These are phyloP conservation scores for Sarcophaga bullata DNA, from an alignment of 1,140 invertebrate species.

Conservation along the genomic window DNA sequence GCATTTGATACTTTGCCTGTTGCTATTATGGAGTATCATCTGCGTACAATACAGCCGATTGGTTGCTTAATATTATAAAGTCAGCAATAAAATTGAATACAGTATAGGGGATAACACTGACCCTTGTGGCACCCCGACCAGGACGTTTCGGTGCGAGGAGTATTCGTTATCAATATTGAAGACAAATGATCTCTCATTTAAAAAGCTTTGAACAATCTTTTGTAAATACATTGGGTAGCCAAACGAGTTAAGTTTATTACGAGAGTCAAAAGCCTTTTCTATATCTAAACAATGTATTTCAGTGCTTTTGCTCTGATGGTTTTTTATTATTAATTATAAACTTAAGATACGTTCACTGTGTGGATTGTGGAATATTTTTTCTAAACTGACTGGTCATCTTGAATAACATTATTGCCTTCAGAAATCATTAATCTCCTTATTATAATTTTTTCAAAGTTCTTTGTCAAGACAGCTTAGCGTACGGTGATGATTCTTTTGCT, in stretches of 20 bases:
- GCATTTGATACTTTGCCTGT: conserved; percentile 5
- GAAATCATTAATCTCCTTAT: neutral
- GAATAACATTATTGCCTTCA: neutral
- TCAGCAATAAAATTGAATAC: neutral
- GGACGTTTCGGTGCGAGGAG: neutral
- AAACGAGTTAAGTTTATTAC: neutral
- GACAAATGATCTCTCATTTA: neutral
- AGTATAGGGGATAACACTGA: neutral
- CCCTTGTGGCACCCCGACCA: neutral
- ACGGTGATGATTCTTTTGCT: neutral
- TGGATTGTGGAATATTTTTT: neutral
- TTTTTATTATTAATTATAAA: neutral
- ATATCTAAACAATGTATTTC: neutral
- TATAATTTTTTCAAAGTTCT: neutral
- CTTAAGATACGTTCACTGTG: neutral
- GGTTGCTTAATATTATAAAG: neutral
- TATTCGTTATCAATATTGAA: neutral
- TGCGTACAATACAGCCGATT: neutral
- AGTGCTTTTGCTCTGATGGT: neutral
- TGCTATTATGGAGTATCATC: neutral
- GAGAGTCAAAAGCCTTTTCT: neutral
- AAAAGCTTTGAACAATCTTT: neutral
- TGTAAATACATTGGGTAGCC: neutral
- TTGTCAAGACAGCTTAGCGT: neutral
- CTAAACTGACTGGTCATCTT: neutral